These are phyloP conservation scores for Cryptotis parvus DNA, from an alignment of 2,113 vertebrate genomes.

Conservation along the genomic window DNA sequence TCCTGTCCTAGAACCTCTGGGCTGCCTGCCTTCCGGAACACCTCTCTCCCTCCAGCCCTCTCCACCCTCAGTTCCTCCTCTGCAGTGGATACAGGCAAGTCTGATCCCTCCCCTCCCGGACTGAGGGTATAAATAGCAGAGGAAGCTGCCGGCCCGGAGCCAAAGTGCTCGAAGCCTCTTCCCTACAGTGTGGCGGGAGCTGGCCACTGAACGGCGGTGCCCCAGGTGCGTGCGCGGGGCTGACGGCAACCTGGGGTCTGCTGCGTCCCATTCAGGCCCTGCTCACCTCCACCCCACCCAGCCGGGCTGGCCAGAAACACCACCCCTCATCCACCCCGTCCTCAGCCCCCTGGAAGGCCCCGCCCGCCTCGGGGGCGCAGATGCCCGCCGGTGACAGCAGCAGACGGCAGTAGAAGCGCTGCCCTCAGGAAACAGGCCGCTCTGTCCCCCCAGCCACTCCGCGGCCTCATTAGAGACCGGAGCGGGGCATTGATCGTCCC, in stretches of 20 bases:
- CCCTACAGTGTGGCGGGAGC: neutral
- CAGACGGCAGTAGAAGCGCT: constrained; percentile 53
- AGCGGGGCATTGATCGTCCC: constrained; percentile 78
- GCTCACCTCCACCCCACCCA: neutral
- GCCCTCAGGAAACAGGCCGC: constrained; percentile 75
- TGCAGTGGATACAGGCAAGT: constrained; percentile 55
- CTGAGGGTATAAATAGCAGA: constrained; percentile 77
- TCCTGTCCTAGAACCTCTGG: constrained; percentile 16
- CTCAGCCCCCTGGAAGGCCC: neutral
- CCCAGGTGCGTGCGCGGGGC: neutral
- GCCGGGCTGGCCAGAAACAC: constrained; percentile 5
- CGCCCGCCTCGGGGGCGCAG: constrained; percentile 43
- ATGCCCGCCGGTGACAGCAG: constrained; percentile 75
- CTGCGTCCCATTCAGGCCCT: neutral
- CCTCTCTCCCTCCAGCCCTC: constrained; percentile 46
- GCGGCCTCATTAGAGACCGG: constrained; percentile 79
- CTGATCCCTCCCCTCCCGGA: constrained; percentile 66
- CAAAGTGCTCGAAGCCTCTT: constrained; percentile 58
- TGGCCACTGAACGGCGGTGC: neutral
- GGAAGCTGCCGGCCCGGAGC: constrained; percentile 64
- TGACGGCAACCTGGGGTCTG: neutral
- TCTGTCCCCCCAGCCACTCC: constrained; percentile 72
- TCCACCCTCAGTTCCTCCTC: constrained; percentile 66
- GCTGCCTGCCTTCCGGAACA: neutral
- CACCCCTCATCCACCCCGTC: neutral